Conservation (phyloP, 2,797 vertebrate genomes). For the Lacerta viridis region DNA sequence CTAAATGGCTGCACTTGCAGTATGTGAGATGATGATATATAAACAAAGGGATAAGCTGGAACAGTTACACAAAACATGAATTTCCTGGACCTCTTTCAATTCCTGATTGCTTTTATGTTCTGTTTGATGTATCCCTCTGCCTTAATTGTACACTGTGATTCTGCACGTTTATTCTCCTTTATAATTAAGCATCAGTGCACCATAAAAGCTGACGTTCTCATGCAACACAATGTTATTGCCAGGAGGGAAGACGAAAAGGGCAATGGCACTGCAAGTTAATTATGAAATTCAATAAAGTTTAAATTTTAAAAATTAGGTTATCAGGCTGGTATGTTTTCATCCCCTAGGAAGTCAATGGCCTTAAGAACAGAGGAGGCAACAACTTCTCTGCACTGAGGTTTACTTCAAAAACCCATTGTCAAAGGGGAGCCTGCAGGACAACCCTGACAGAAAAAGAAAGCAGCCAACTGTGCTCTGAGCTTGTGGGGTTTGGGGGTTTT, state of each 20-base stretch:
- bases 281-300: background rate
- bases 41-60: conserved; percentile 4
- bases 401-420: background rate
- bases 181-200: background rate
- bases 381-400: background rate
- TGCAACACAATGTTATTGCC: background rate
- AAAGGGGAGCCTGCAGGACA: background rate
- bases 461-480: background rate
- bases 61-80: background rate
- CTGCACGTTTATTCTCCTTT: conserved; percentile 16
- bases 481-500: background rate
- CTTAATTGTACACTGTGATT: background rate
- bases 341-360: background rate
- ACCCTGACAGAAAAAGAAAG: background rate
- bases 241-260: background rate
- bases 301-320: background rate
- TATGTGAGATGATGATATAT: background rate
- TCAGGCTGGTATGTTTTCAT: background rate
- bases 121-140: background rate
- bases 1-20: background rate
- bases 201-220: background rate
- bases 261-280: background rate
- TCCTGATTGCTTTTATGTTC: background rate
- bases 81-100: conserved; percentile 7
- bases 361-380: background rate